Base-by-base conservation (phyloP, 2,113 vertebrate species). In the Anser cygnoides region DNA sequence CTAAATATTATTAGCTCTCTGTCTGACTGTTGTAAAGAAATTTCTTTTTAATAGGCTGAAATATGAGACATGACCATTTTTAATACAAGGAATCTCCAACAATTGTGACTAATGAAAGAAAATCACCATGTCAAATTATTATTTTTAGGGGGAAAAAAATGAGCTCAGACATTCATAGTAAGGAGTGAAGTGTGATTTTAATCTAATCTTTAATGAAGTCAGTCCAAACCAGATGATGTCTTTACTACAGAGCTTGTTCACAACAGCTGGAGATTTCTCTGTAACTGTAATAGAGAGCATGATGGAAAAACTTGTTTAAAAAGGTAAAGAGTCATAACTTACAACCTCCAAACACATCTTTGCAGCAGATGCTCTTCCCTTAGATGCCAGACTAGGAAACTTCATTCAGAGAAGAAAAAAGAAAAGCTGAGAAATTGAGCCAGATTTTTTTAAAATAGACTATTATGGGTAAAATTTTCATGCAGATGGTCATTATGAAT, bases 341-440 rank as follows among this genome's bases (percentile, higher is more conserved):
- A 66, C 19, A 90, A 75, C 4, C 21, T 87, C 33, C 41, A 87
- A 80, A 78, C 43, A 55, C 58, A 78, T 84, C 49, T 93, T 49
- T 74, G 75, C 89, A 92, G 39, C 67, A 94, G 71, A 85, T 70
- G 43, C 52, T 96, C 17, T 62, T 87, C 37, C 21, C 41, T 84
- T n/a, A 95, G 65, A 87, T 74, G 61, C 33, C 55, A 91, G 61
- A 92, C 58, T 35, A 83, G 46, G 37, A 95, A 93, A 87, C 5
- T 43, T 81, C 46, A 92, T 41, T 82, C 43, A 65, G 7, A 18
- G 20, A 39, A n/a, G 1, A 5, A 21, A 26, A 39, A 23, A 28
- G 49, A 41, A n/a, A 31, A 6, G 1, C 12, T 49, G 41, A 20
- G 39, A 67, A 84, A 85, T 72, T 66, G 13, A 95, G 70, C 10